These are phyloP conservation scores for Rhagonycha fulva DNA, from an alignment of 2,888 invertebrate species.

Conservation along the genomic window DNA sequence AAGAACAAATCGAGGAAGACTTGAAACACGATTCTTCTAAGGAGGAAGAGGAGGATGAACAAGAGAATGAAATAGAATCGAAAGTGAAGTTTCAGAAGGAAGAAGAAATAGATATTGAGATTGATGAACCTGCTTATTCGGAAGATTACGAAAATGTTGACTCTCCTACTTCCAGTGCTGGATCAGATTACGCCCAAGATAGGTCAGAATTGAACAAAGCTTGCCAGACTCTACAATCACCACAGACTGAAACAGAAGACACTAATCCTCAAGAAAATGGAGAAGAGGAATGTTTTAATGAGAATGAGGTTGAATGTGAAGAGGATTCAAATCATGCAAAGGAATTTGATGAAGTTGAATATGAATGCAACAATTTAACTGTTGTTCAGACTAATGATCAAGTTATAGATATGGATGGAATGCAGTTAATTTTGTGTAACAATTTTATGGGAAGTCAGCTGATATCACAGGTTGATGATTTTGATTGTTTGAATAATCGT, in stretches of 20 bases:
- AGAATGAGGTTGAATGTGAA: not conserved
- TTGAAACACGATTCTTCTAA: not conserved
- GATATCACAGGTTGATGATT: constrained; percentile 49
- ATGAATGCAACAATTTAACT: constrained; percentile 3
- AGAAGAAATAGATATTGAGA: not conserved
- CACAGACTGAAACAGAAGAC: constrained; percentile 4
- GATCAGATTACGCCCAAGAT: constrained; percentile 38
- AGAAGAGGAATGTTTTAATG: constrained; percentile 4
- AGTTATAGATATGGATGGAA: constrained; percentile 59
- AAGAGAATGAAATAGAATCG: not conserved
- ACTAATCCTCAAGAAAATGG: not conserved
- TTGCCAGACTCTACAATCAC: constrained; percentile 46
- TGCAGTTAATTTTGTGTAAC: constrained; percentile 48
- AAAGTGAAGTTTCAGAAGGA: not conserved
- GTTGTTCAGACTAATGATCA: constrained; percentile 15
- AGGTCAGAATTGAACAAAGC: constrained; percentile 53
- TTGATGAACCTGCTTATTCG: not conserved
- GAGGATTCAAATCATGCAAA: not conserved
- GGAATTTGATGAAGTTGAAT: constrained; percentile 1
- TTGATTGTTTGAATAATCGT: constrained; percentile 41
- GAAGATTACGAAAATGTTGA: constrained; percentile 23
- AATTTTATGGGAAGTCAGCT: constrained; percentile 48
- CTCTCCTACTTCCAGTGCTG: constrained; percentile 29
- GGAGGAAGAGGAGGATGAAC: not conserved
- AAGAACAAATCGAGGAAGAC: not conserved